These are phyloP conservation scores for Agrochola litura DNA, from an alignment of 2,888 invertebrate species.

Conservation along the genomic window DNA sequence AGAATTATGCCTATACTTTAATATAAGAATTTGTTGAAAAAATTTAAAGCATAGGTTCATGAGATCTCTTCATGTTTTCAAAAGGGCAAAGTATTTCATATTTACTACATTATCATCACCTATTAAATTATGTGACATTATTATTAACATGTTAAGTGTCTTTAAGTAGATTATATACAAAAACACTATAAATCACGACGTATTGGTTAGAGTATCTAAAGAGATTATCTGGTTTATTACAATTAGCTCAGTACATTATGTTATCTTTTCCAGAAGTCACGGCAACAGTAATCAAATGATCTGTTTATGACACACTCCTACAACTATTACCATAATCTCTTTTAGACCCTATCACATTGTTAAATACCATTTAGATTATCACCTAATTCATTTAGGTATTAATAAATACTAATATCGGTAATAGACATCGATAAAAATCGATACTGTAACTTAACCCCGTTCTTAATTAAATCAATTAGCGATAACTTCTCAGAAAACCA, in stretches of 20 bases:
- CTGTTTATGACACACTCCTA: constrained; percentile 26
- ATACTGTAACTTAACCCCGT: neutral
- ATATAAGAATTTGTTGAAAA: neutral
- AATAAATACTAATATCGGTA: constrained; percentile 25
- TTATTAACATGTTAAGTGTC: neutral
- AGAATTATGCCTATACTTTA: neutral
- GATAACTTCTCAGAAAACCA: neutral
- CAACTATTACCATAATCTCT: constrained; percentile 21
- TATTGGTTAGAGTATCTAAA: constrained; percentile 17
- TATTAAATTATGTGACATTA: neutral
- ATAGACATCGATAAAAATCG: constrained; percentile 20
- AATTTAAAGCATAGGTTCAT: neutral
- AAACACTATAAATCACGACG: constrained; percentile 31
- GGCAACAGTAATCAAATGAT: constrained; percentile 47
- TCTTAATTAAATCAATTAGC: constrained; percentile 33
- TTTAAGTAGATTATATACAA: neutral
- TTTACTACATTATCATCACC: neutral
- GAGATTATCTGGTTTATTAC: constrained; percentile 44
- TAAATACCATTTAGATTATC: constrained; percentile 29
- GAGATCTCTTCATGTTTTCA: neutral
- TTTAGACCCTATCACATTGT: neutral
- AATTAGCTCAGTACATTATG: constrained; percentile 17
- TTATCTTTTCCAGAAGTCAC: constrained; percentile 51
- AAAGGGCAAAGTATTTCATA: constrained; percentile 6
- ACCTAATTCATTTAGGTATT: constrained; percentile 17